Evolutionary conservation across 92 coral and sea anemone genomes (phyloP).

Genomic region (Heliopora coerulea): DNA sequence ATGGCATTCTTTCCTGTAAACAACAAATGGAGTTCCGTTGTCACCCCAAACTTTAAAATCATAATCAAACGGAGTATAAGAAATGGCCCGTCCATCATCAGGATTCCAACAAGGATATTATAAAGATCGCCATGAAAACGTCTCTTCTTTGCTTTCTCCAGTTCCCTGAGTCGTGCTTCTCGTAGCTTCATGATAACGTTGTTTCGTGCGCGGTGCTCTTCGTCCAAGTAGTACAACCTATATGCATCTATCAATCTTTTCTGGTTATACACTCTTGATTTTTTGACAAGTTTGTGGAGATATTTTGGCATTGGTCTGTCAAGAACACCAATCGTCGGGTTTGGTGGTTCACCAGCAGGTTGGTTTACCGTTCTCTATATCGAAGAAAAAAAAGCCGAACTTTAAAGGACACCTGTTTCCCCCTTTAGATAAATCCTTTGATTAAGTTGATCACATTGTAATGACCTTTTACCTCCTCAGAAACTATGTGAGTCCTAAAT

Average conservation of each 20-base stretch:
- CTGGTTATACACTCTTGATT: constrained; percentile 33
- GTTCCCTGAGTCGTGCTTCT: constrained; percentile 72
- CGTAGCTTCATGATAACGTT: constrained; percentile 43
- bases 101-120: constrained; percentile 78
- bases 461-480: too few relatives aligned
- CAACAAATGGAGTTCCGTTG: constrained; percentile 73
- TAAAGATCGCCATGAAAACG: constrained; percentile 91
- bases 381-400: neutral
- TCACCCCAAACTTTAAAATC: constrained; percentile 64
- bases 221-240: constrained; percentile 25
- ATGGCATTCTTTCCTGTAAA: constrained; percentile 96
- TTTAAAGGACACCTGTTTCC: neutral
- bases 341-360: neutral
- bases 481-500: too few relatives aligned
- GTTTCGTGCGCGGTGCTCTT: constrained; percentile 1
- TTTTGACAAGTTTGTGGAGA: constrained; percentile 31
- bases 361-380: neutral
- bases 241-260: constrained; percentile 30
- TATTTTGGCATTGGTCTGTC: constrained; percentile 39
- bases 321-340: neutral
- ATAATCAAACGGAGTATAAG: constrained; percentile 76
- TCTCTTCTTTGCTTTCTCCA: constrained; percentile 58
- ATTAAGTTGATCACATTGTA: too few relatives aligned
- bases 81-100: constrained; percentile 98
- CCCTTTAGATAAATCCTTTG: too few relatives aligned